These are phyloP conservation scores for Chinchilla lanigera DNA, from an alignment of 2,113 vertebrate genomes.

Conservation along the genomic window DNA sequence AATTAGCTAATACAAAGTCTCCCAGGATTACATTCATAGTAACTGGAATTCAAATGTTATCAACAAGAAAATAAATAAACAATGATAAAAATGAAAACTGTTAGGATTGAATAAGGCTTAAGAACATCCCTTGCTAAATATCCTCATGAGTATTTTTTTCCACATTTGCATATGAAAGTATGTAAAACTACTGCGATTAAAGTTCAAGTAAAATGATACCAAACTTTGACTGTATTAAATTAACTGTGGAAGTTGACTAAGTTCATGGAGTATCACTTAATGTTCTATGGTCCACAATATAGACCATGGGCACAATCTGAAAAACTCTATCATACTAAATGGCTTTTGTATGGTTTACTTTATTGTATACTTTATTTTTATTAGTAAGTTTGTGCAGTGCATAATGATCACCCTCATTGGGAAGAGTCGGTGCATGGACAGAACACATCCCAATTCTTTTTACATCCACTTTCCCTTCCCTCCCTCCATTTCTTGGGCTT, in stretches of 20 bases:
- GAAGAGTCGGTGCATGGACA: not conserved
- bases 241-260: not conserved
- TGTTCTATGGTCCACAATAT: not conserved
- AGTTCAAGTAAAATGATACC: not conserved
- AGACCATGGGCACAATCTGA: not conserved
- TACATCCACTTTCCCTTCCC: not conserved
- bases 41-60: not conserved
- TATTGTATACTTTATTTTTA: not conserved
- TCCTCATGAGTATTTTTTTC: not conserved
- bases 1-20: not conserved
- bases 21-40: not conserved
- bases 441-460: not conserved
- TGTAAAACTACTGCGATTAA: conserved; percentile 46
- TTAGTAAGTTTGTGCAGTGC: not conserved
- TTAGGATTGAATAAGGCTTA: not conserved
- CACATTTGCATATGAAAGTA: conserved; percentile 27
- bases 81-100: not conserved
- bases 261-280: not conserved
- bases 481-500: not conserved
- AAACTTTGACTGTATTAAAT: conserved; percentile 29
- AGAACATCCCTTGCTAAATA: not conserved
- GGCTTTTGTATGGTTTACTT: not conserved
- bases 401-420: not conserved
- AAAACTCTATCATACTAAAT: not conserved
- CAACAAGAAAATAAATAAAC: not conserved